Conservation (phyloP, 2,888 invertebrate species). For the Baccha elongata region DNA sequence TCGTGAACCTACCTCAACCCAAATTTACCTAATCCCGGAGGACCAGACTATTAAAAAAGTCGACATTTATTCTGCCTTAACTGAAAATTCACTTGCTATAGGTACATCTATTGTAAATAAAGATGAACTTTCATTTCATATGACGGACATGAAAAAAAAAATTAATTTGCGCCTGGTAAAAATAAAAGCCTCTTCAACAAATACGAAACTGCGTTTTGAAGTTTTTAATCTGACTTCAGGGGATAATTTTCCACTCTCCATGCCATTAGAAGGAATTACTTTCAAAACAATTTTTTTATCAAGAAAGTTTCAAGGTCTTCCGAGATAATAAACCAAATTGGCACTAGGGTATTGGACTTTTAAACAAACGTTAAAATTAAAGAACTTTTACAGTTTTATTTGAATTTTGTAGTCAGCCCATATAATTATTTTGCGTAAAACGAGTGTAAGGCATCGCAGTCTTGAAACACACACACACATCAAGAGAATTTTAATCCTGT, state of each 20-base stretch:
- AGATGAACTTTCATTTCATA: too few species aligned
- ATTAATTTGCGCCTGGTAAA: background rate
- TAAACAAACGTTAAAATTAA: constrained; percentile 39
- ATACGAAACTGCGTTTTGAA: background rate
- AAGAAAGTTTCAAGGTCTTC: constrained; percentile 48
- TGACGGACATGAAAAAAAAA: too few species aligned
- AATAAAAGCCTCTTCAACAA: background rate
- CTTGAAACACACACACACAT: background rate
- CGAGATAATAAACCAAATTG: constrained; percentile 18
- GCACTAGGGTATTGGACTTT: constrained; percentile 26
- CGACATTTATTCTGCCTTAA: too few species aligned
- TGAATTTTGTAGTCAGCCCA: constrained; percentile 33
- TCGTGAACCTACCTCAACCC: too few species aligned
- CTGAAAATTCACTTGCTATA: too few species aligned
- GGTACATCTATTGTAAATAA: too few species aligned
- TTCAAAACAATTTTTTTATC: constrained; percentile 57
- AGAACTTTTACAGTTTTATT: constrained; percentile 25
- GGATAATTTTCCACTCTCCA: constrained; percentile 27
- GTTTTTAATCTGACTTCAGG: background rate
- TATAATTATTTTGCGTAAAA: constrained; percentile 18
- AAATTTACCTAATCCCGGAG: too few species aligned
- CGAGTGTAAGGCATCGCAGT: background rate
- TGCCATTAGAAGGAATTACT: constrained; percentile 37
- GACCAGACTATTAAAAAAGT: too few species aligned
- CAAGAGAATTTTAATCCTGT: constrained; percentile 11